A percentile compares a stretch with the other conserved stretches of the same genome.
phyloP scores from a whole-genome alignment of 2,113 vertebrate species.

The Oryzias celebensis region DNA sequence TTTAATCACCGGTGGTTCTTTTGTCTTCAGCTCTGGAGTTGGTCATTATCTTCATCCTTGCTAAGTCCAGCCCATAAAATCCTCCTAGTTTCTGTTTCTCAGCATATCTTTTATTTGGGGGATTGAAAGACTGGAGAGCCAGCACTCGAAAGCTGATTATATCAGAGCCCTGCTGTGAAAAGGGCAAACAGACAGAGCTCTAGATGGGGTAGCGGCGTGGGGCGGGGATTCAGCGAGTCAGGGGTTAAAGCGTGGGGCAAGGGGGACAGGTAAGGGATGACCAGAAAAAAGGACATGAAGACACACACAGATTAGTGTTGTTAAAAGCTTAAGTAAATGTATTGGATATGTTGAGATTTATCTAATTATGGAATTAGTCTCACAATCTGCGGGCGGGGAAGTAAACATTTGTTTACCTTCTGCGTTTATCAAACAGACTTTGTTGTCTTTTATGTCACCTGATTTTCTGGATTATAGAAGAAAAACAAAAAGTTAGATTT shows the following conservation, averaged over 20 bases:
- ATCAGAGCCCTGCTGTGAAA: constrained; percentile 58
- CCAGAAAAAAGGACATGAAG: constrained; percentile 28
- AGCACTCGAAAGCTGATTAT: constrained; percentile 70
- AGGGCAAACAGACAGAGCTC: constrained; percentile 43
- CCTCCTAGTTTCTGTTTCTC: constrained; percentile 58
- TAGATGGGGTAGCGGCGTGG: constrained; percentile 38
- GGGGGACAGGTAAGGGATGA: constrained; percentile 34
- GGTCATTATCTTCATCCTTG: constrained; percentile 61
- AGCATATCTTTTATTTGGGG: constrained; percentile 61
- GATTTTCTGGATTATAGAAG: no score
- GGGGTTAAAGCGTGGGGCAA: constrained; percentile 25
- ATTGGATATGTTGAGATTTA: constrained; percentile 56
- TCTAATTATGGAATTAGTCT: constrained; percentile 63
- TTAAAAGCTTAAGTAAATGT: constrained; percentile 74
- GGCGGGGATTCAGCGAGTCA: constrained; percentile 30
- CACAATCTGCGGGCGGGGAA: constrained; percentile 44
- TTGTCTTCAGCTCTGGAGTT: constrained; percentile 21
- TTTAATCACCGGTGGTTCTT: constrained; percentile 19
- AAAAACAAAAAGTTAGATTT: no score
- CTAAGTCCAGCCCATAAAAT: constrained; percentile 57
- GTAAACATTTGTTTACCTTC: constrained; percentile 3
- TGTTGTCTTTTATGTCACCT: no score
- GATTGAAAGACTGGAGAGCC: constrained; percentile 56
- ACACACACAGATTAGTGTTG: constrained; percentile 55
- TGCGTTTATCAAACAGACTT: neutral